These are phyloP conservation scores for Agrotis clavis DNA, from an alignment of 2,888 invertebrate species.

Conservation along the genomic window DNA sequence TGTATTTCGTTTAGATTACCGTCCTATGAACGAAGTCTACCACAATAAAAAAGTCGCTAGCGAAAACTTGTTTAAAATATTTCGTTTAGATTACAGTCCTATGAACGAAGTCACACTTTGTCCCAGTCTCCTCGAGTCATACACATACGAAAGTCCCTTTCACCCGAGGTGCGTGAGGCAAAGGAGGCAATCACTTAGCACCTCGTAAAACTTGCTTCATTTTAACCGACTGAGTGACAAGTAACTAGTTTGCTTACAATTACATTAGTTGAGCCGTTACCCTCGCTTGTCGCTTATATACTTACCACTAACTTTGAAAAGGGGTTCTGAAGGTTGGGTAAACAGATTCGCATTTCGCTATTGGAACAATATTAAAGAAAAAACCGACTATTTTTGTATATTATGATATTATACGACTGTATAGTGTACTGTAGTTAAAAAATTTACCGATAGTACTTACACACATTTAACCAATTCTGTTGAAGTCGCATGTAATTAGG, in stretches of 20 bases:
- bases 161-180: conserved; percentile 14
- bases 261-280: conserved; percentile 39
- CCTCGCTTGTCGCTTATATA: conserved; percentile 19
- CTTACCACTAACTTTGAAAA: conserved; percentile 25
- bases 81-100: too few species aligned
- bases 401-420: too few species aligned
- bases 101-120: background rate
- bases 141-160: background rate
- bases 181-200: conserved; percentile 54
- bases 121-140: background rate
- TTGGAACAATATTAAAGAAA: too few species aligned
- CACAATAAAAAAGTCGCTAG: too few species aligned
- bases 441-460: background rate
- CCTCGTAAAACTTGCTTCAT: conserved; percentile 53
- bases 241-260: conserved; percentile 54
- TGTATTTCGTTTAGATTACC: too few species aligned
- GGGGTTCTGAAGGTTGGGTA: conserved; percentile 14
- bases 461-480: background rate
- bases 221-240: conserved; percentile 48
- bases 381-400: background rate
- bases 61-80: too few species aligned
- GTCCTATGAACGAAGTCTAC: too few species aligned
- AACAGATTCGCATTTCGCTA: background rate
- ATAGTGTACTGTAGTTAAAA: too few species aligned
- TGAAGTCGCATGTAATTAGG: too few species aligned